Evolutionary conservation across 1,140 invertebrate species (phyloP).

Genomic region (Cotesia vestalis): DNA sequence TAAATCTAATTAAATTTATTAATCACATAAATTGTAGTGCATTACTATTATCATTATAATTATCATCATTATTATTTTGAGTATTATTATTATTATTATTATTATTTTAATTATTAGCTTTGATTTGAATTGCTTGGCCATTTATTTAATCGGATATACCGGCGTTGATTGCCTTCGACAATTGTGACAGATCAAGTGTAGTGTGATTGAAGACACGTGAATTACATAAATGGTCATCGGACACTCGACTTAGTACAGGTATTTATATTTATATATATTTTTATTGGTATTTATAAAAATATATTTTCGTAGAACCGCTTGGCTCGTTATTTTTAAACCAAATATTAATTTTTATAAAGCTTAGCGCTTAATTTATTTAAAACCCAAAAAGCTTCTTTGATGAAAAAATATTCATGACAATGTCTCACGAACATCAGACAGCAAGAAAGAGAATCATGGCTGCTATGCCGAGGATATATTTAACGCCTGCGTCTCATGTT

Average conservation of each 20-base stretch:
- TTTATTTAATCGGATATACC: slow-evolving; percentile 22
- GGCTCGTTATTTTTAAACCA: no score
- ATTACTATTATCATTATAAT: no score
- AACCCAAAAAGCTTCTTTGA: background rate
- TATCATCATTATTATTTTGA: no score
- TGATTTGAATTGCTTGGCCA: no score
- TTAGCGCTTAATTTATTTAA: no score
- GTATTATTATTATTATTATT: no score
- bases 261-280: slow-evolving; percentile 2
- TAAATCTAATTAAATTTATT: slow-evolving; percentile 22
- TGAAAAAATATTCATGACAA: slow-evolving; percentile 1
- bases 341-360: no score
- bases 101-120: no score
- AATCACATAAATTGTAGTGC: no score
- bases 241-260: slow-evolving; percentile 1
- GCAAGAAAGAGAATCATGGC: slow-evolving; percentile 16
- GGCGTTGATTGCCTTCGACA: slow-evolving; percentile 20
- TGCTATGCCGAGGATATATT: slow-evolving; percentile 38
- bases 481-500: slow-evolving; percentile 40
- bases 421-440: slow-evolving; percentile 8
- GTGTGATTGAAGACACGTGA: slow-evolving; percentile 14
- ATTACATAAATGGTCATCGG: background rate
- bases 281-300: background rate
- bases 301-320: no score
- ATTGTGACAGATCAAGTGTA: slow-evolving; percentile 12